phyloP scores from a whole-genome alignment of 2,113 vertebrate genomes.

The Phalacrocorax carbo region DNA sequence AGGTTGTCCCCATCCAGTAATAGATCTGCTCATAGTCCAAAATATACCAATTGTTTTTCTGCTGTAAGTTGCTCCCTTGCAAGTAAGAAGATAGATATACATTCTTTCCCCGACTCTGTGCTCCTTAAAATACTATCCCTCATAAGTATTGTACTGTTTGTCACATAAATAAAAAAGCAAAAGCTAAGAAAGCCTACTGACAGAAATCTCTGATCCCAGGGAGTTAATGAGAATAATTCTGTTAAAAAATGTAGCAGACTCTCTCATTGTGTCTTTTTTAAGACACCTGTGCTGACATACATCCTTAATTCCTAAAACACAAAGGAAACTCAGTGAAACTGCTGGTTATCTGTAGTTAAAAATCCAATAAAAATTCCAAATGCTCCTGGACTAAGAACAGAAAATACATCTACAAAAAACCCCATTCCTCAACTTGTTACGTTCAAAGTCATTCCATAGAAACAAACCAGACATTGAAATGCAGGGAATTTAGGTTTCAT shows the following conservation, averaged over 20 bases:
- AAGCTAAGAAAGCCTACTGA: background rate
- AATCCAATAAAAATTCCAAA: background rate
- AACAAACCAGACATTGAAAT: background rate
- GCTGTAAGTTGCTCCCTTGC: background rate
- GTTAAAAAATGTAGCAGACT: background rate
- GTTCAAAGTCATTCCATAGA: background rate
- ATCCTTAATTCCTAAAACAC: background rate
- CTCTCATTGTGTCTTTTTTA: background rate
- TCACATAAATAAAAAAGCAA: background rate
- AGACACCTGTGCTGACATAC: background rate
- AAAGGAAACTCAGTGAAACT: background rate
- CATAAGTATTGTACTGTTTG: background rate
- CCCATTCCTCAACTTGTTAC: background rate
- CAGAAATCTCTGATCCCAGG: background rate
- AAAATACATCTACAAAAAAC: background rate
- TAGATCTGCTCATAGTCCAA: background rate
- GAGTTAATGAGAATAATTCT: background rate
- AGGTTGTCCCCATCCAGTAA: background rate
- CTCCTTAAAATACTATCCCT: background rate
- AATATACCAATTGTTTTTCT: background rate
- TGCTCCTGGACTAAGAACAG: background rate
- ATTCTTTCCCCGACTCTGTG: background rate
- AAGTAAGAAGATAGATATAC: background rate
- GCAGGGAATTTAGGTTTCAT: background rate
- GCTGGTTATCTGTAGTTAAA: background rate